phyloP scores from a whole-genome alignment of 2,888 invertebrate genomes.

The Xylophagus ater region DNA sequence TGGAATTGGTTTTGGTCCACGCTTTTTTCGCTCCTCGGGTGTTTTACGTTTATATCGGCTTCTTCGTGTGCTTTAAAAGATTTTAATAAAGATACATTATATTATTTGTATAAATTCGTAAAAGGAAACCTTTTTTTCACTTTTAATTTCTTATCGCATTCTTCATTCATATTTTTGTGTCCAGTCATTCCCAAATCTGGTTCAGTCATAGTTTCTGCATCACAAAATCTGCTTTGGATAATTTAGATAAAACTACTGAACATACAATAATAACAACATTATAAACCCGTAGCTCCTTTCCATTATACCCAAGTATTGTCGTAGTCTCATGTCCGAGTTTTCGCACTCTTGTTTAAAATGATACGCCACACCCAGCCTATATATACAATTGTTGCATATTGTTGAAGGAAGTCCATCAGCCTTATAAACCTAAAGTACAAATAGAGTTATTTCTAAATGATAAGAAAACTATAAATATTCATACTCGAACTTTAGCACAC shows the following conservation, averaged over 20 bases:
- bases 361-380: conserved; percentile 49
- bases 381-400: conserved; percentile 51
- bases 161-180: conserved; percentile 20
- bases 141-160: conserved; percentile 22
- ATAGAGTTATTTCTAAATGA: not conserved
- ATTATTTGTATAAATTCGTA: conserved; percentile 1
- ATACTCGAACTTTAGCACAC: conserved; percentile 47
- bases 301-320: conserved; percentile 46
- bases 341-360: conserved; percentile 53
- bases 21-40: conserved; percentile 46
- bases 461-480: not conserved
- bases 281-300: conserved; percentile 30
- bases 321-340: conserved; percentile 46
- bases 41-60: conserved; percentile 45
- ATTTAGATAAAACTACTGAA: conserved; percentile 6
- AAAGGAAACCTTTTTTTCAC: conserved; percentile 20
- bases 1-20: conserved; percentile 50
- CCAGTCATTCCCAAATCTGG: conserved; percentile 21
- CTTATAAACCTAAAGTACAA: conserved; percentile 37
- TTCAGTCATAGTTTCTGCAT: conserved; percentile 49
- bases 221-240: conserved; percentile 39
- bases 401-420: conserved; percentile 49
- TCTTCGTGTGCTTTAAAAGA: conserved; percentile 26
- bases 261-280: not conserved
- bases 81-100: not conserved